Conservation (phyloP, 23 tunicate species). For the Botrylloides violaceus region DNA sequence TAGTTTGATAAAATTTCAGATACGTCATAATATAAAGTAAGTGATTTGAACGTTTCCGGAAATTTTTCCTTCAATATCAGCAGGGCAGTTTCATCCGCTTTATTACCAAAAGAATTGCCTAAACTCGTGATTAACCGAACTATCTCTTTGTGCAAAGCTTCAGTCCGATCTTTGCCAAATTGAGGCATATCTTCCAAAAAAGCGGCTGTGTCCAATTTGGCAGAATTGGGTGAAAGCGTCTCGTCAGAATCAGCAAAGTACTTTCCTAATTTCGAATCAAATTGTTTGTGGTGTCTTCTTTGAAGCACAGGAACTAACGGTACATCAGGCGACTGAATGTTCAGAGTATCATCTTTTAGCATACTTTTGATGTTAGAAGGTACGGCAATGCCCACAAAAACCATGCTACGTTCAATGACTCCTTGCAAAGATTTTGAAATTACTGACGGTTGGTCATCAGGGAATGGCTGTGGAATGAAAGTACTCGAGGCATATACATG, state of each 20-base stretch:
- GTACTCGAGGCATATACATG: no score
- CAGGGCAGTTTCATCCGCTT: conserved; percentile 64
- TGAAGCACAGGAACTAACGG: not conserved
- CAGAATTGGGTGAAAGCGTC: not conserved
- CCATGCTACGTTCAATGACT: conserved; percentile 5
- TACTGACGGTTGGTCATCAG: not conserved
- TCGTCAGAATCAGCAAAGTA: conserved; percentile 12
- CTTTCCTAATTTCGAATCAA: conserved; percentile 1
- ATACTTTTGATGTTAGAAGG: not conserved
- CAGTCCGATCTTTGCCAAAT: conserved; percentile 33
- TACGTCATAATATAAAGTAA: conserved; percentile 49
- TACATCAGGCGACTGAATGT: not conserved
- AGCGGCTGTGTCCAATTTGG: not conserved
- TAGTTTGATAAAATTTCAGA: conserved; percentile 57
- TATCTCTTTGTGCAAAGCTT: conserved; percentile 53
- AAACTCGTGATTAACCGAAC: conserved; percentile 47
- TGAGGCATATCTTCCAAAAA: conserved; percentile 2
- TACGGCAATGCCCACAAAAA: conserved; percentile 12
- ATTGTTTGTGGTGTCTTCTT: not conserved
- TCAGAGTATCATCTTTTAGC: not conserved
- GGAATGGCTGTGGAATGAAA: not conserved
- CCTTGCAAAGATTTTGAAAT: conserved; percentile 3
- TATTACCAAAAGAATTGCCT: conserved; percentile 80
- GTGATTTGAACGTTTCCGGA: conserved; percentile 59
- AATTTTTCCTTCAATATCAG: conserved; percentile 71